These are phyloP conservation scores for Aptenodytes patagonicus DNA, from an alignment of 2,113 vertebrate genomes.

Conservation along the genomic window DNA sequence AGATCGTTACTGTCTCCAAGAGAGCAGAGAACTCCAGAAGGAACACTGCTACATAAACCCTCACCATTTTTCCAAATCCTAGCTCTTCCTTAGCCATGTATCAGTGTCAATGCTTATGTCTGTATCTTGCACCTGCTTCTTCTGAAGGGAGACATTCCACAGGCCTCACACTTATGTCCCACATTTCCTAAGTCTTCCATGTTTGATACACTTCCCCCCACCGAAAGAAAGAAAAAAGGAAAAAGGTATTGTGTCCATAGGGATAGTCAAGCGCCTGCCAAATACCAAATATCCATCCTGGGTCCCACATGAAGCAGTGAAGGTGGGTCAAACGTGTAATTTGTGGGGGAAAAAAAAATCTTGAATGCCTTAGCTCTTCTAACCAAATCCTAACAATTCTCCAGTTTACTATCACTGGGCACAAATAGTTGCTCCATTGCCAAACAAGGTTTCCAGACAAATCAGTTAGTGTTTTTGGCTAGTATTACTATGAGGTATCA, in stretches of 20 bases:
- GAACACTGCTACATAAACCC: background rate
- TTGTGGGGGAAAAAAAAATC: too few relatives aligned
- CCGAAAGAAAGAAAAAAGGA: background rate
- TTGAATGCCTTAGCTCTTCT: background rate
- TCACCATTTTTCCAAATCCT: background rate
- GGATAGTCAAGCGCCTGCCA: background rate
- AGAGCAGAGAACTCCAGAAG: background rate
- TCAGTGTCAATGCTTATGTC: background rate
- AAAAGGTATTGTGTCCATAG: background rate
- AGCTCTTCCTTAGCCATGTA: background rate
- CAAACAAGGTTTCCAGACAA: background rate
- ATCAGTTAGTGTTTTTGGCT: background rate
- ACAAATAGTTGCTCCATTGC: background rate
- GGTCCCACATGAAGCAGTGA: background rate
- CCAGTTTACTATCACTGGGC: background rate
- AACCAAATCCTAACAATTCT: background rate
- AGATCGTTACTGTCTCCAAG: background rate
- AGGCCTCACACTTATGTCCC: background rate
- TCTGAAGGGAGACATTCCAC: background rate
- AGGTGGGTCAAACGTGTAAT: accelerated
- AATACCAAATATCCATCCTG: background rate
- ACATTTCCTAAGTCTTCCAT: background rate
- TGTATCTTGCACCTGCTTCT: background rate
- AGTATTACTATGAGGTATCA: background rate
- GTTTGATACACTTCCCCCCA: background rate